Evolutionary conservation across 2,888 invertebrate species (phyloP).

Genomic region (Xylocampa areola): DNA sequence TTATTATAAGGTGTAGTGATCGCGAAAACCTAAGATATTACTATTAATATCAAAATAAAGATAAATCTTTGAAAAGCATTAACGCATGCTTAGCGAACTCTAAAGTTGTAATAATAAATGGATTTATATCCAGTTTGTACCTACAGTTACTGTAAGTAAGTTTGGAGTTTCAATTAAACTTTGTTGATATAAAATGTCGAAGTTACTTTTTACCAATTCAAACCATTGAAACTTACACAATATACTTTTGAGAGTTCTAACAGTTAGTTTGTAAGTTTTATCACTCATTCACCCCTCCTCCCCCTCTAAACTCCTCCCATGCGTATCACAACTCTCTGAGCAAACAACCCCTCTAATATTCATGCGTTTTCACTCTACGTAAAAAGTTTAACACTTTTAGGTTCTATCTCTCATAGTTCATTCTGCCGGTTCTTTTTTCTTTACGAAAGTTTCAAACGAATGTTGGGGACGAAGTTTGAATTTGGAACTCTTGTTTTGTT

Average conservation of each 20-base stretch:
- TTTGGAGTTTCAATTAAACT: too few species aligned
- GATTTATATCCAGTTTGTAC: too few species aligned
- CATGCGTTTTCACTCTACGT: slow-evolving; percentile 38
- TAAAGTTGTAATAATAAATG: too few species aligned
- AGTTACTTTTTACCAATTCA: too few species aligned
- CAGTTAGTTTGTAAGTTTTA: slow-evolving; percentile 2
- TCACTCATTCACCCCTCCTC: background rate
- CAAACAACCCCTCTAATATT: slow-evolving; percentile 40
- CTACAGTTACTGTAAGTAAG: too few species aligned
- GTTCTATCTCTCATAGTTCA: slow-evolving; percentile 27
- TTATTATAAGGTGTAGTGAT: too few species aligned
- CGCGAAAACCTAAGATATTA: too few species aligned
- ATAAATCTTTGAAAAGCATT: too few species aligned
- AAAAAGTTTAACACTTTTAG: slow-evolving; percentile 42
- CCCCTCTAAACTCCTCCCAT: background rate
- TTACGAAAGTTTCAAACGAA: slow-evolving; percentile 23
- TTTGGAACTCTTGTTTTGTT: slow-evolving; percentile 34
- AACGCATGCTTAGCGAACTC: too few species aligned
- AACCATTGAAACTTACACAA: too few species aligned
- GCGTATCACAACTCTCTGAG: slow-evolving; percentile 12
- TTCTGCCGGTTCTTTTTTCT: slow-evolving; percentile 18
- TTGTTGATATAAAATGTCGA: too few species aligned
- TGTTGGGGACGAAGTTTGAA: slow-evolving; percentile 21
- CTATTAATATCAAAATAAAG: too few species aligned
- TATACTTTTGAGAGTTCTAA: background rate